A percentile compares a stretch with the other conserved stretches of the same genome.
phyloP scores from a whole-genome alignment of 2,113 vertebrate species.

The Henicopernis longicauda region DNA sequence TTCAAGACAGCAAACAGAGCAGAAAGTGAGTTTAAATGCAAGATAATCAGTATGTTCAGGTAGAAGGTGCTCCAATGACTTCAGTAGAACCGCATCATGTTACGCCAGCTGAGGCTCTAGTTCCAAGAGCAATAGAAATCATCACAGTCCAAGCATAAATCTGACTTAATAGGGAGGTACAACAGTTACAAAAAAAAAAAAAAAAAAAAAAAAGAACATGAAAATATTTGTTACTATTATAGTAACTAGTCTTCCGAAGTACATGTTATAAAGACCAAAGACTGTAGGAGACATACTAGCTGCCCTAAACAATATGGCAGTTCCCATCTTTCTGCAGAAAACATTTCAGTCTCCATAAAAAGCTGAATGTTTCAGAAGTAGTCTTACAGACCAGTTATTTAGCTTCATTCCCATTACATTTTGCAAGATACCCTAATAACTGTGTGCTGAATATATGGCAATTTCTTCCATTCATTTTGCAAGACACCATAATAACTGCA shows the following conservation, averaged over 20 bases:
- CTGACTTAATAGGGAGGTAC: neutral
- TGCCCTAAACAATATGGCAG: neutral
- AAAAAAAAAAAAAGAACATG: too few species aligned
- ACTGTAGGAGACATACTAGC: neutral
- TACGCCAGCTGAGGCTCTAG: neutral
- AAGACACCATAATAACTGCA: neutral
- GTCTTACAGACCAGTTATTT: neutral
- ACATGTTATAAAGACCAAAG: neutral
- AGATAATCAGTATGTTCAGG: neutral
- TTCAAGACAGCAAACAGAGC: neutral
- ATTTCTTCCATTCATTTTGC: neutral
- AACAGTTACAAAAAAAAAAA: neutral
- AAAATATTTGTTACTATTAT: neutral
- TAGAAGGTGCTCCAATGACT: neutral
- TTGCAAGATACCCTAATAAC: neutral
- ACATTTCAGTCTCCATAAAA: neutral
- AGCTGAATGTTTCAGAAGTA: neutral
- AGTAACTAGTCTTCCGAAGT: neutral
- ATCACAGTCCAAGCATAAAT: neutral
- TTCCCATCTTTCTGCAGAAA: neutral
- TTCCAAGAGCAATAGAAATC: neutral
- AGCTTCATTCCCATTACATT: neutral
- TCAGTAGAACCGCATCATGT: neutral
- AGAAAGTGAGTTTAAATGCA: neutral
- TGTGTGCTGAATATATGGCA: neutral